Base-by-base conservation (phyloP, 2,113 vertebrate genomes). In the Calyptommatus sinebrachiatus region DNA sequence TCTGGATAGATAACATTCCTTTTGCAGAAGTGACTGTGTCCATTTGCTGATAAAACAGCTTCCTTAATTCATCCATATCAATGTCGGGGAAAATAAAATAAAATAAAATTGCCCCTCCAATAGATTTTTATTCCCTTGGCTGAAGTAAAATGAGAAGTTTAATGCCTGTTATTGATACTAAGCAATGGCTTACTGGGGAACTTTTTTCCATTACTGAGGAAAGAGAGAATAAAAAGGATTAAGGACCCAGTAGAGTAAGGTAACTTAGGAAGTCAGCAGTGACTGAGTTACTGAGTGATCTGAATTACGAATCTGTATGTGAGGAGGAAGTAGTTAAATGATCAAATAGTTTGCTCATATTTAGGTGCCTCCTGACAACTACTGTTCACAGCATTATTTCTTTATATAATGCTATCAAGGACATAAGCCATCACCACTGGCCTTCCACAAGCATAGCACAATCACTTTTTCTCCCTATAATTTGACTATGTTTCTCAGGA, bases 161-260 rank as follows among this genome's bases (percentile, higher is more conserved):
- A 77, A 35, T 35, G 72, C 3, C 41, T 74, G 22, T 4, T 35
- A 77, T 72, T 76, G 67, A 76, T 11, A 73, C 0, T 78, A 74
- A 57, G 45, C 73, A 79, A 78, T 26, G 71, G 79, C 41, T 46
- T 60, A 45, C 66, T 24, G 46, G 75, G 24, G 0, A 71, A 68
- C 73, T 4, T 57, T 69, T 14, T 45, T 65, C 41, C 18, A 28
- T n/a, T 9, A n/a, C 29, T 41, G 8, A 48, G 18, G 7, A 73
- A 9, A 83, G 65, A 2, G 66, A 74, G 84, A 78, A 61, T 4
- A 67, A 7, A 22, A 73, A 73, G 21, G 2, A 71, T 35, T 8
- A 67, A 1, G 29, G 0, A 0, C 9, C 67, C 1, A 11, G 1
- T 22, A 14, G 29, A 0, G 9, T 8, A n/a, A 78, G 10, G 4